phyloP scores from a whole-genome alignment of 2,888 invertebrate species.

The Sympetrum striolatum region DNA sequence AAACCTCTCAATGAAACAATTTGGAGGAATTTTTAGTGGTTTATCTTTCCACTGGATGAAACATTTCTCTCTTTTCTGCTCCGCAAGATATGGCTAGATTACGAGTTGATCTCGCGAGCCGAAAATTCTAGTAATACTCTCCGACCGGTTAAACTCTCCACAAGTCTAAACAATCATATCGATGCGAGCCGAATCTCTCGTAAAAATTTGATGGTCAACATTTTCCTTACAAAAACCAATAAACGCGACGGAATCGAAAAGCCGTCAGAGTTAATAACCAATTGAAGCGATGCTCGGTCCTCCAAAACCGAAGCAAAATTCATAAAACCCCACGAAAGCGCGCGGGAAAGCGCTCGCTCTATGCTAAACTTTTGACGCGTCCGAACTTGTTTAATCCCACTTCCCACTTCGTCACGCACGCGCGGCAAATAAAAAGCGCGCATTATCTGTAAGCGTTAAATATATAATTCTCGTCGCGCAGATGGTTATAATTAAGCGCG shows the following conservation, averaged over 20 bases:
- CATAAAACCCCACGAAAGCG: background rate
- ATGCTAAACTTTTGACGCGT: background rate
- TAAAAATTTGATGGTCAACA: background rate
- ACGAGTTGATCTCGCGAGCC: background rate
- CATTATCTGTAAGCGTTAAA: conserved; percentile 13
- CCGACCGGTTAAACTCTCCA: background rate
- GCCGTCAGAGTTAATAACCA: background rate
- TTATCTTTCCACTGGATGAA: no score
- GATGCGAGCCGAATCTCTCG: background rate
- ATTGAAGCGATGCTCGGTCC: background rate
- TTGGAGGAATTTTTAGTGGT: no score
- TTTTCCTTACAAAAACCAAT: background rate
- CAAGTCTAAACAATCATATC: background rate
- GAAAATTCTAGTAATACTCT: background rate
- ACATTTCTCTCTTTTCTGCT: no score
- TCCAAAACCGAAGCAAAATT: background rate
- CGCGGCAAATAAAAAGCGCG: background rate
- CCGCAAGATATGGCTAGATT: background rate
- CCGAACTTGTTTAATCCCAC: conserved; percentile 13
- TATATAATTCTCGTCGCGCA: conserved; percentile 32
- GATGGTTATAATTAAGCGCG: conserved; percentile 37
- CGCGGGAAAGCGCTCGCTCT: background rate
- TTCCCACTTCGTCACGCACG: conserved; percentile 21
- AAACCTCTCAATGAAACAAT: no score
- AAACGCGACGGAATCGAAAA: background rate